Evolutionary conservation across 1,140 invertebrate species (phyloP), one percentile per base, ranked within the genome.

Genomic region (Sipha flava): DNA sequence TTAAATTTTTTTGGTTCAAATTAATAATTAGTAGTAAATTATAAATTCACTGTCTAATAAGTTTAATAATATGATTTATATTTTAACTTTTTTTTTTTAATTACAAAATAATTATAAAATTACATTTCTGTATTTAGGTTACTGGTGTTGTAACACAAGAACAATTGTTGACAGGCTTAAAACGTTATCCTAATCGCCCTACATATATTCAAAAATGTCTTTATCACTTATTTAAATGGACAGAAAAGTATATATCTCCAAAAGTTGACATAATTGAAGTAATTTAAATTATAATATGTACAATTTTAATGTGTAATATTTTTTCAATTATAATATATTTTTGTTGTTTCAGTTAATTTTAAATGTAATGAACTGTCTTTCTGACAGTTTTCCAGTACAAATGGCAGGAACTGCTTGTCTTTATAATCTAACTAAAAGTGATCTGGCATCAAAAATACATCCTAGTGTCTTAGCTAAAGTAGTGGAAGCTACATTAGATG

Each of bases 341-440:
- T 72, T 54, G 14, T 80, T 57, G 6, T 85, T 84, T 31, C 83
- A 93, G 86, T 84, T 92, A 75, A 89, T 93, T n/a, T 84, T 94
- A 81, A 88, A 89, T 52, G 87, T 88, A 34, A 93, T 94, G 92
- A 88, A 88, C 83, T 85, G 86, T 29, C 90, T 93, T 86, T 88
- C 89, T 5, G 88, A 88, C 68, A 87, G 90, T 75, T 88, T 92
- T 80, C 88, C 89, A 31, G 90, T 94, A 52, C 93, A 94, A 86
- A 92, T 94, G 89, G 92, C 92, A 52, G 92, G 91, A 10, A 94
- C 92, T 40, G 93, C 93, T 31, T 94, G 92, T 84, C 86, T 94
- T 23, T 94, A 94, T 84, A 94, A 94, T 86, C 87, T 94, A 23
- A 92, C 92, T 1, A 90, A 91, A 83, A 89, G 89, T 21, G 68